Evolutionary conservation across 2,888 invertebrate species (phyloP).

Genomic region (Idaea aversata): DNA sequence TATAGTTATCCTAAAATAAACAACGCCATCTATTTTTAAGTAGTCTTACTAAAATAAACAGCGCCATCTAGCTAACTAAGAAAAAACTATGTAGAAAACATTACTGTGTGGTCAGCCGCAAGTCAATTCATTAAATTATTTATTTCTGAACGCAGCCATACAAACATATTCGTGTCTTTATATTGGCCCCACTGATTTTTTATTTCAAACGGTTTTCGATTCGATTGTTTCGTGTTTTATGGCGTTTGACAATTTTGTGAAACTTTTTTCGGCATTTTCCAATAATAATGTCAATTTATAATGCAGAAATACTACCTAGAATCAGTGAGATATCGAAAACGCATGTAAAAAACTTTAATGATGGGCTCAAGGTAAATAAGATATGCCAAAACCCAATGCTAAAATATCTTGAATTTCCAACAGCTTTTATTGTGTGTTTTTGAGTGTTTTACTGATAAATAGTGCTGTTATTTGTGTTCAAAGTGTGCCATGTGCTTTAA

Average conservation of each 20-base stretch:
- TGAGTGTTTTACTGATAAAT: constrained; percentile 3
- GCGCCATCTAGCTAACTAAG: no score
- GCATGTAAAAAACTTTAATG: constrained; percentile 49
- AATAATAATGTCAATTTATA: constrained; percentile 69
- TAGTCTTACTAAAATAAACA: no score
- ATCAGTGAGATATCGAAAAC: constrained; percentile 54
- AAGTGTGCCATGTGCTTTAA: constrained; percentile 9
- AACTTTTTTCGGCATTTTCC: constrained; percentile 48
- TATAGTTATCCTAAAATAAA: no score
- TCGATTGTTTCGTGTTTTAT: constrained; percentile 53
- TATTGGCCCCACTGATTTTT: constrained; percentile 51
- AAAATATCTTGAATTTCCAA: background rate
- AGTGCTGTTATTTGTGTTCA: background rate
- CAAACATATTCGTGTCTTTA: constrained; percentile 10
- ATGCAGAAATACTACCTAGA: constrained; percentile 57
- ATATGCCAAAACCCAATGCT: constrained; percentile 10
- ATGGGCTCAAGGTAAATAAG: constrained; percentile 60
- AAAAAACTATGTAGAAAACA: no score
- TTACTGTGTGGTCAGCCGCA: no score
- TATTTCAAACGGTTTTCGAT: constrained; percentile 76
- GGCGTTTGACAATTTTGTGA: constrained; percentile 58
- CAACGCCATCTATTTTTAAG: no score
- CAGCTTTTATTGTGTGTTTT: constrained; percentile 11
- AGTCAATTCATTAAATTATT: background rate
- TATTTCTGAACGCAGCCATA: constrained; percentile 7